A percentile compares a stretch with the other conserved stretches of the same genome.
These are phyloP conservation scores for Drosophila miranda DNA, from an alignment of 1,140 invertebrate genomes.

Conservation along the genomic window DNA sequence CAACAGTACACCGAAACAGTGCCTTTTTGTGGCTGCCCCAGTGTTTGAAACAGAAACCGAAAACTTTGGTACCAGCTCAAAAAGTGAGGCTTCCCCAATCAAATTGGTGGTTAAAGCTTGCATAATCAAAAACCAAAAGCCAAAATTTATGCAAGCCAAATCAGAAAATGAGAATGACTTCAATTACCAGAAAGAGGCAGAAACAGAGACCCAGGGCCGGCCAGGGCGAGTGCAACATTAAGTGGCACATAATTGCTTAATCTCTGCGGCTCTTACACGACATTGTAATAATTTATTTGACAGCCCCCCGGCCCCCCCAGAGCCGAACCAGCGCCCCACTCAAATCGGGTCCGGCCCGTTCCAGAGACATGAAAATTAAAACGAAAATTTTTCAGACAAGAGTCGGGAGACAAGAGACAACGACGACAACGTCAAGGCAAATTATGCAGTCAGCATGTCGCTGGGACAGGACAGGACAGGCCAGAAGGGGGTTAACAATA, in stretches of 20 bases:
- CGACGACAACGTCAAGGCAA: constrained; percentile 60
- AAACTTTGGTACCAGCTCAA: constrained; percentile 14
- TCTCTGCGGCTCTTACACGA: constrained; percentile 79
- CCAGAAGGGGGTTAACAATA: constrained; percentile 56
- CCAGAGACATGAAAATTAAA: constrained; percentile 68
- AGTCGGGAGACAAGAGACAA: constrained; percentile 24
- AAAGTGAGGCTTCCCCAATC: constrained; percentile 41
- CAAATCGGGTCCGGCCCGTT: background rate
- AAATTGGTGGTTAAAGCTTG: constrained; percentile 55
- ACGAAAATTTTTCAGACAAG: constrained; percentile 57
- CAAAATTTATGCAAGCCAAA: constrained; percentile 25
- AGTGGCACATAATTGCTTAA: constrained; percentile 81
- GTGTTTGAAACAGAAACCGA: constrained; percentile 2
- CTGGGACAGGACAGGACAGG: constrained; percentile 20
- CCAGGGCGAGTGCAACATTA: constrained; percentile 64
- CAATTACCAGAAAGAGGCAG: background rate
- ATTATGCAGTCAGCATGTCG: constrained; percentile 75
- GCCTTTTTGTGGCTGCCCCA: constrained; percentile 4
- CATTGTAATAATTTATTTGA: constrained; percentile 80
- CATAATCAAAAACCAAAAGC: constrained; percentile 42
- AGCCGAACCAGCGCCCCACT: constrained; percentile 5
- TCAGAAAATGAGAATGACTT: constrained; percentile 50
- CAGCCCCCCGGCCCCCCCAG: constrained; percentile 42
- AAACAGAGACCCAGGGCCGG: background rate
- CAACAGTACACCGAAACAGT: too few relatives aligned